These are phyloP conservation scores for Chlorops oryzae DNA, from an alignment of 1,140 invertebrate genomes.

Conservation along the genomic window DNA sequence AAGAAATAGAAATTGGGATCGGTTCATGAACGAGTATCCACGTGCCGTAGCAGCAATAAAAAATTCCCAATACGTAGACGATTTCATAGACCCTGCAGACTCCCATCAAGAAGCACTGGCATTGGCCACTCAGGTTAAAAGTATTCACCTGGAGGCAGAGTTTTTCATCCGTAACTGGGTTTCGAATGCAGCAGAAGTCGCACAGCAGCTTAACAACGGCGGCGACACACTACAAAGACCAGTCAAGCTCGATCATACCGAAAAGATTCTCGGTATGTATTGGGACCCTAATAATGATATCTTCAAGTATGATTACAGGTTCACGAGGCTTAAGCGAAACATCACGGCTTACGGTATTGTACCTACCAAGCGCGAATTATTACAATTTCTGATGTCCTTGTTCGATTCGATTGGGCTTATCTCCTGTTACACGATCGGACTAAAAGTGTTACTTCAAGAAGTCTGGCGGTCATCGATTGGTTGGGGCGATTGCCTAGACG, in stretches of 20 bases:
- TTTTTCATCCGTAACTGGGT: slow-evolving; percentile 17
- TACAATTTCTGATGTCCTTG: slow-evolving; percentile 28
- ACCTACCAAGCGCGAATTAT: slow-evolving; percentile 27
- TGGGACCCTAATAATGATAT: slow-evolving; percentile 12
- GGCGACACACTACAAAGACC: too few relatives aligned
- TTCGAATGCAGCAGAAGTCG: not conserved
- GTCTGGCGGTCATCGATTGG: slow-evolving; percentile 27
- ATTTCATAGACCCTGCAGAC: slow-evolving; percentile 33
- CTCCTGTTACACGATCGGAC: slow-evolving; percentile 30
- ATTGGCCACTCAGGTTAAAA: slow-evolving; percentile 19
- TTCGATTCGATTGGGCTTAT: slow-evolving; percentile 44
- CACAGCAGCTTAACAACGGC: not conserved
- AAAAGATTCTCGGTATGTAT: slow-evolving; percentile 7
- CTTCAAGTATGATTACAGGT: slow-evolving; percentile 5
- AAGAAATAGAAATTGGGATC: slow-evolving; percentile 20
- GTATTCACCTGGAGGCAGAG: slow-evolving; percentile 24
- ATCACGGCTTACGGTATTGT: slow-evolving; percentile 5
- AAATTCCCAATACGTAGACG: slow-evolving; percentile 38
- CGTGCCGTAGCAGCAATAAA: too few relatives aligned
- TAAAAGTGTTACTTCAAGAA: slow-evolving; percentile 43
- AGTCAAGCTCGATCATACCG: not conserved
- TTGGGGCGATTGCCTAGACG: not conserved
- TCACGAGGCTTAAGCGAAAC: not conserved
- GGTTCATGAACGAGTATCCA: too few relatives aligned
- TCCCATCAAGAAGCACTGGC: slow-evolving; percentile 17